These are phyloP conservation scores for Drosophila neonasuta DNA, from an alignment of 2,888 invertebrate genomes.

Conservation along the genomic window DNA sequence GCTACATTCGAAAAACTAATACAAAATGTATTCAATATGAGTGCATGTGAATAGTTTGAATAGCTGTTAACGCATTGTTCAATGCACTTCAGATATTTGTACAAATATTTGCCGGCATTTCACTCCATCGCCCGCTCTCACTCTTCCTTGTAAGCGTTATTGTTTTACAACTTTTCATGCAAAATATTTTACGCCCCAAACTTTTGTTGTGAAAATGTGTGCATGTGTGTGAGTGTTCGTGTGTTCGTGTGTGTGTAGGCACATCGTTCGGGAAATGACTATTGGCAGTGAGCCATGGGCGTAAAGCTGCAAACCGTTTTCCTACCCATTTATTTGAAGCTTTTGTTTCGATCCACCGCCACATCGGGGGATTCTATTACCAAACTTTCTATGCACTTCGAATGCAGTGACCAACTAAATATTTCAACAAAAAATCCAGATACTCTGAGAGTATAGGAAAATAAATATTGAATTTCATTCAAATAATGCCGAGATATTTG, in stretches of 20 bases:
- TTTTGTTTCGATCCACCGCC: constrained; percentile 62
- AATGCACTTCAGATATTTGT: constrained; percentile 60
- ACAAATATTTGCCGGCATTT: constrained; percentile 53
- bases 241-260: constrained; percentile 12
- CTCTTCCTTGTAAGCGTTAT: constrained; percentile 52
- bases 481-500: too few species aligned
- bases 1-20: constrained; percentile 19
- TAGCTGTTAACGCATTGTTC: constrained; percentile 33
- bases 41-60: constrained; percentile 27
- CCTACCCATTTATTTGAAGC: constrained; percentile 54
- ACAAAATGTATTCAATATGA: constrained; percentile 31
- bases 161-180: constrained; percentile 63
- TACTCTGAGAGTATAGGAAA: background rate
- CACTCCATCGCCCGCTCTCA: constrained; percentile 4
- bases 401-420: background rate
- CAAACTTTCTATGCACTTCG: constrained; percentile 57
- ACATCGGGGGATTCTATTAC: constrained; percentile 51
- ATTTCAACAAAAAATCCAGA: constrained; percentile 2
- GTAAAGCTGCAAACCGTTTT: constrained; percentile 42
- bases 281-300: constrained; percentile 66
- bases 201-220: constrained; percentile 5
- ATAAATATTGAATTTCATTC: too few species aligned
- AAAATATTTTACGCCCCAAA: constrained; percentile 55
- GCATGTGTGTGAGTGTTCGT: background rate
- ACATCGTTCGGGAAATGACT: constrained; percentile 36